A percentile compares a stretch with the other conserved stretches of the same genome.
phyloP scores from a whole-genome alignment of 2,113 vertebrate species.

The Sapajus apella region DNA sequence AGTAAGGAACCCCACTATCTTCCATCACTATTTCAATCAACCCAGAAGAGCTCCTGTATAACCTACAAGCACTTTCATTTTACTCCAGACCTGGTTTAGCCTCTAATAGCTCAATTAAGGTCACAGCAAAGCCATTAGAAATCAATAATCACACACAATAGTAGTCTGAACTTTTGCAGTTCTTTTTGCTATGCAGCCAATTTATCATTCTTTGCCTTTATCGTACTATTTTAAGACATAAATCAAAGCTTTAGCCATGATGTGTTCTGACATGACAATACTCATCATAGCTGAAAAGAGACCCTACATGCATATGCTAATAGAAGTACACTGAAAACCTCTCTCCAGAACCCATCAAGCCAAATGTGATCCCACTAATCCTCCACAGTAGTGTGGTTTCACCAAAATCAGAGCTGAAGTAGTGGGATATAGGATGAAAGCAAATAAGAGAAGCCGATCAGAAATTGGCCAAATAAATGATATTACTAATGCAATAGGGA shows the following conservation, averaged over 20 bases:
- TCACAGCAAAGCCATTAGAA: conserved; percentile 61
- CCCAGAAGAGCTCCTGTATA: conserved; percentile 39
- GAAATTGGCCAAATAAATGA: neutral
- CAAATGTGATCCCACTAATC: neutral
- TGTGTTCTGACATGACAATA: neutral
- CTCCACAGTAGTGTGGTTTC: neutral
- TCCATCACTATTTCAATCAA: conserved; percentile 57
- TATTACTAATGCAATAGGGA: neutral
- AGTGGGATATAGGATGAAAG: neutral
- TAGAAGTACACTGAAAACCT: neutral
- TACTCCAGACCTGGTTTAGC: conserved; percentile 61
- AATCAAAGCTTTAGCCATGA: neutral
- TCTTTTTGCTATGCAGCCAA: neutral
- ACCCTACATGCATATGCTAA: neutral
- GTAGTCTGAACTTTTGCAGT: neutral
- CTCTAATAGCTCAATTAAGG: conserved; percentile 40
- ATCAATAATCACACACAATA: conserved; percentile 61
- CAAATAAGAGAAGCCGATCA: neutral
- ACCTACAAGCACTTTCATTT: neutral
- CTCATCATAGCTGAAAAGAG: neutral
- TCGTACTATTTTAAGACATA: neutral
- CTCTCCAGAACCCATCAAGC: neutral
- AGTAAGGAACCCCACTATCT: conserved; percentile 18
- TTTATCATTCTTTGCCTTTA: conserved; percentile 22
- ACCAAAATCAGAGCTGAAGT: neutral